Conservation (phyloP, 1,140 invertebrate genomes). For the Patella vulgata region DNA sequence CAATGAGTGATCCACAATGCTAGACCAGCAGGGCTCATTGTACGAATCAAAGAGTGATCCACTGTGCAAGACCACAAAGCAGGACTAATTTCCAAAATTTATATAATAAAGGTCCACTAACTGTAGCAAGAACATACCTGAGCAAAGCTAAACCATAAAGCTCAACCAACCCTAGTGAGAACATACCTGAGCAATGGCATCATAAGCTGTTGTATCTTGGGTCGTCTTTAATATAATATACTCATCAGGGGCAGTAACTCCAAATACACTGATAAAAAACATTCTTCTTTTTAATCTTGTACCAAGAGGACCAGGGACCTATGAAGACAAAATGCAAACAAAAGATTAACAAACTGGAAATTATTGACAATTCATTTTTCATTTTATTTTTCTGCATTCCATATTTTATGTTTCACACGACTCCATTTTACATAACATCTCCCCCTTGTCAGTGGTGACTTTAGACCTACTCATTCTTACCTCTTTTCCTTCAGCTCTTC, state of each 20-base stretch:
- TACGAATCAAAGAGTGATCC: too few species aligned
- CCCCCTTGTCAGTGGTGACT: too few species aligned
- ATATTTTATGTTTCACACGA: too few species aligned
- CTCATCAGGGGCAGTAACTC: slow-evolving; percentile 85
- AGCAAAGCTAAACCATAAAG: neutral
- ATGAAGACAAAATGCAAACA: too few species aligned
- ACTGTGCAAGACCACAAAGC: too few species aligned
- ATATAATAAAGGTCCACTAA: neutral
- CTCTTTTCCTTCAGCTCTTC: slow-evolving; percentile 46
- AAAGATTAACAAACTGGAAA: too few species aligned
- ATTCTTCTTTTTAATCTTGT: slow-evolving; percentile 79
- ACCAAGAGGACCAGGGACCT: slow-evolving; percentile 33
- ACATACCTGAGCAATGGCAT: slow-evolving; percentile 83
- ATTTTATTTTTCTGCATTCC: too few species aligned
- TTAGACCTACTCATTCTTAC: slow-evolving; percentile 33
- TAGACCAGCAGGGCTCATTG: too few species aligned
- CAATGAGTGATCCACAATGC: too few species aligned
- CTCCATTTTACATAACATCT: too few species aligned
- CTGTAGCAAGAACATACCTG: neutral
- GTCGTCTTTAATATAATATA: slow-evolving; percentile 93
- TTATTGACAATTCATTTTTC: too few species aligned
- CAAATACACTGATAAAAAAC: slow-evolving; percentile 92
- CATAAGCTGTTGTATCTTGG: slow-evolving; percentile 85
- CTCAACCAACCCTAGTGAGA: neutral
- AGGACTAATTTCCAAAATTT: too few species aligned